Conservation (phyloP, 2,888 invertebrate genomes). For the Rhodophaea formosa region DNA sequence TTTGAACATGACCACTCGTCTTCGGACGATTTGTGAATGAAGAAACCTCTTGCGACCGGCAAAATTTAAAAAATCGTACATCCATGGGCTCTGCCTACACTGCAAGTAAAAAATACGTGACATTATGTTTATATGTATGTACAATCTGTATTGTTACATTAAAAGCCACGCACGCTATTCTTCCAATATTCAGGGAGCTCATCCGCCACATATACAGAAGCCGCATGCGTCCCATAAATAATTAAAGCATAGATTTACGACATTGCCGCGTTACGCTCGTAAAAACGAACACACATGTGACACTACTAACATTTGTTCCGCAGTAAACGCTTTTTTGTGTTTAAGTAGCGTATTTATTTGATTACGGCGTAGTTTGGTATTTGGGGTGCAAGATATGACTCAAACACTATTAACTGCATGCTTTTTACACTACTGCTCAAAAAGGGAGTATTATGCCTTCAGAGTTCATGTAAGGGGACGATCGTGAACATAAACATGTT, state of each 20-base stretch:
- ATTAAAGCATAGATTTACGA: constrained; percentile 14
- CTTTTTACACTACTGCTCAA: too few relatives aligned
- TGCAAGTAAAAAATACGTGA: too few relatives aligned
- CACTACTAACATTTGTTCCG: constrained; percentile 8
- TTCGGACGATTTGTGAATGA: too few relatives aligned
- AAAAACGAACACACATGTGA: constrained; percentile 13
- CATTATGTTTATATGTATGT: too few relatives aligned
- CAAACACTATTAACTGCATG: too few relatives aligned
- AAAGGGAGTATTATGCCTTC: too few relatives aligned
- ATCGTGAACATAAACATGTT: too few relatives aligned
- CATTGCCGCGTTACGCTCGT: constrained; percentile 7
- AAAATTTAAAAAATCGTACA: too few relatives aligned
- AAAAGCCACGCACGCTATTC: background rate
- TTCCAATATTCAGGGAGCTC: background rate
- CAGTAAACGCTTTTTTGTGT: constrained; percentile 1
- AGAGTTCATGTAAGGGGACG: too few relatives aligned
- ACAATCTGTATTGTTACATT: background rate
- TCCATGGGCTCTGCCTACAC: too few relatives aligned
- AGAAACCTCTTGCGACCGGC: too few relatives aligned
- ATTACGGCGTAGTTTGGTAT: background rate
- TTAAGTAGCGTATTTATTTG: background rate
- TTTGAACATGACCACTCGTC: too few relatives aligned
- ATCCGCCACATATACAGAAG: background rate
- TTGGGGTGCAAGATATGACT: background rate
- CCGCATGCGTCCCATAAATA: constrained; percentile 6